A percentile compares a stretch with the other conserved stretches of the same genome.
Evolutionary conservation across 2,113 vertebrate species (phyloP).

Genomic region (Strix uralensis): DNA sequence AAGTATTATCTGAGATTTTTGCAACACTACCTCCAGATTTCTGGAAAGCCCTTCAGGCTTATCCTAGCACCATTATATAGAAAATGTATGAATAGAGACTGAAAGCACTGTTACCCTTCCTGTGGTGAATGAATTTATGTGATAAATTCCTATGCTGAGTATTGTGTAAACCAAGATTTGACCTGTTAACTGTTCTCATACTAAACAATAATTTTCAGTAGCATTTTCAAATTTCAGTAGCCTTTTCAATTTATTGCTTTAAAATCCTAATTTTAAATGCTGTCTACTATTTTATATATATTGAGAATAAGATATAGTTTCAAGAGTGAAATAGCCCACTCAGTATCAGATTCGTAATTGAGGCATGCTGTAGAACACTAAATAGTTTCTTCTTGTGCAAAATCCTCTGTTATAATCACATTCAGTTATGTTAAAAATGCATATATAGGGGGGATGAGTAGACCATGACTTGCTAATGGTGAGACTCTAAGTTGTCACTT

Average conservation of each 20-base stretch:
- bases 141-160: not conserved
- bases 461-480: not conserved
- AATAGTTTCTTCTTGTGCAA: not conserved
- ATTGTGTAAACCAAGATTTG: not conserved
- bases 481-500: not conserved
- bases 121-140: not conserved
- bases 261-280: not conserved
- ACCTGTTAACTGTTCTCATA: not conserved
- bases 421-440: conserved; percentile 24
- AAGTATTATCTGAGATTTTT: not conserved
- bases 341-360: not conserved
- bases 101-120: not conserved
- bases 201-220: not conserved
- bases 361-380: not conserved
- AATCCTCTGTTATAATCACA: not conserved
- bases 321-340: not conserved
- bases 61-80: not conserved
- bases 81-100: not conserved
- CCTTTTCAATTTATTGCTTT: not conserved
- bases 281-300: not conserved
- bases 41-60: not conserved
- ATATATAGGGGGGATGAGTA: not conserved
- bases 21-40: not conserved
- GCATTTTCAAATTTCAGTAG: not conserved
- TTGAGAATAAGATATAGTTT: not conserved